phyloP scores from a whole-genome alignment of 2,113 vertebrate genomes.

The Tachysurus fulvidraco region DNA sequence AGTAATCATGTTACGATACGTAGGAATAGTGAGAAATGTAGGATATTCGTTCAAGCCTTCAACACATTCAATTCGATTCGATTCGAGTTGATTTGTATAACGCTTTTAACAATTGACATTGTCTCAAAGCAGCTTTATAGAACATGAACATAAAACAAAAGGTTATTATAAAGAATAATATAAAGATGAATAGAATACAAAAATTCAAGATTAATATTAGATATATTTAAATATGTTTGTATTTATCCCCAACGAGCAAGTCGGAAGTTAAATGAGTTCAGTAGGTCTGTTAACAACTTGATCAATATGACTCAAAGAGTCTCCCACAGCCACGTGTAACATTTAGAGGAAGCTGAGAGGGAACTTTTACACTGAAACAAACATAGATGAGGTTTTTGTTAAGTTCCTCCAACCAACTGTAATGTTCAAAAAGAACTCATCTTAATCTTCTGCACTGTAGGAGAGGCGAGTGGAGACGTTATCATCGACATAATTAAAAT shows the following conservation, averaged over 20 bases:
- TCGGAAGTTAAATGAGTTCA: neutral
- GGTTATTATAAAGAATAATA: too few species aligned
- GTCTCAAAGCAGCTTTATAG: too few species aligned
- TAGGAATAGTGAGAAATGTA: neutral
- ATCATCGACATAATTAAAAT: neutral
- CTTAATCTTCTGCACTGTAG: neutral
- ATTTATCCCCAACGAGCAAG: too few species aligned
- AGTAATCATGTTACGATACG: neutral
- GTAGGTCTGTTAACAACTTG: neutral
- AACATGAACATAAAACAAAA: too few species aligned
- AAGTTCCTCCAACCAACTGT: neutral
- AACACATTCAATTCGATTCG: neutral
- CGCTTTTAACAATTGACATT: neutral
- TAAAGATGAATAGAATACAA: too few species aligned
- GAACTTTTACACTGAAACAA: neutral
- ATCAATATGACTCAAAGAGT: constrained; percentile 9
- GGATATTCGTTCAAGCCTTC: neutral
- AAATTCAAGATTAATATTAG: too few species aligned
- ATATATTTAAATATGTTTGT: too few species aligned
- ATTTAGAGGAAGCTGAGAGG: constrained; percentile 6
- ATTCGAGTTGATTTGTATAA: too few species aligned
- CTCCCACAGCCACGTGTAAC: neutral
- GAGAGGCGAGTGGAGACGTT: neutral
- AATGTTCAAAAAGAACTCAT: constrained; percentile 16
- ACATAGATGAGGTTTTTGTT: constrained; percentile 5